These are phyloP conservation scores for Eremophila alpestris DNA, from an alignment of 2,797 vertebrate species.

Conservation along the genomic window DNA sequence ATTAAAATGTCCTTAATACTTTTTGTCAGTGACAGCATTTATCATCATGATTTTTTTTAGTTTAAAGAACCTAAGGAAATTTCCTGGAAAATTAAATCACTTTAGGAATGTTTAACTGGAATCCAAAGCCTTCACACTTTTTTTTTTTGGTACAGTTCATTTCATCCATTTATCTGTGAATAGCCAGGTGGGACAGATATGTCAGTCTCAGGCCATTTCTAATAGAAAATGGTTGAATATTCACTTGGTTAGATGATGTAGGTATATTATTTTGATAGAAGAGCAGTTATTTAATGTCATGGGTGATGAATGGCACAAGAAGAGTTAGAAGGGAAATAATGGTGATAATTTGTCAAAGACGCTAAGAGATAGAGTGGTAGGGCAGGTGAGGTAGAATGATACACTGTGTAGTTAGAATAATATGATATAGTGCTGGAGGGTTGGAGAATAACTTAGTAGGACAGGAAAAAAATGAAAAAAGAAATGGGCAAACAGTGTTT, in stretches of 20 bases:
- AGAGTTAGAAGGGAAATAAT: conserved; percentile 66
- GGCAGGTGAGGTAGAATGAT: conserved; percentile 59
- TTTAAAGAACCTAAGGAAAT: not conserved
- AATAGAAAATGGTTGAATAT: conserved; percentile 66
- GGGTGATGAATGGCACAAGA: conserved; percentile 59
- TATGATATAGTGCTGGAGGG: conserved; percentile 15
- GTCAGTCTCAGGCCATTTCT: conserved; percentile 44
- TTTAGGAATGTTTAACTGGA: not conserved
- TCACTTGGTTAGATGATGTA: conserved; percentile 66
- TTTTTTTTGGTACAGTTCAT: not conserved
- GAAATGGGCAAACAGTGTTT: not conserved
- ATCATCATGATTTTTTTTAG: not conserved
- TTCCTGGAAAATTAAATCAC: not conserved
- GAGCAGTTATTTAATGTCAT: conserved; percentile 72
- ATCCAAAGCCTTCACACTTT: not conserved
- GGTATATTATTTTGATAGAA: conserved; percentile 74
- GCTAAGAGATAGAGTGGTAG: conserved; percentile 32
- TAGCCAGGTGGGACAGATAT: conserved; percentile 45
- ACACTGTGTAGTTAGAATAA: conserved; percentile 55
- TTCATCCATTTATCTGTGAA: conserved; percentile 43
- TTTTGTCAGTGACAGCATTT: not conserved
- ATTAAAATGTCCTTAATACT: not conserved
- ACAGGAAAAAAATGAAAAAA: not conserved
- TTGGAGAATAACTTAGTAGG: not conserved
- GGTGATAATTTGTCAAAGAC: conserved; percentile 71